Percentiles rank a stretch among this genome's conserved stretches.
Evolutionary conservation across 1,140 invertebrate species (phyloP).

Genomic region (Sitobion miscanthi): DNA sequence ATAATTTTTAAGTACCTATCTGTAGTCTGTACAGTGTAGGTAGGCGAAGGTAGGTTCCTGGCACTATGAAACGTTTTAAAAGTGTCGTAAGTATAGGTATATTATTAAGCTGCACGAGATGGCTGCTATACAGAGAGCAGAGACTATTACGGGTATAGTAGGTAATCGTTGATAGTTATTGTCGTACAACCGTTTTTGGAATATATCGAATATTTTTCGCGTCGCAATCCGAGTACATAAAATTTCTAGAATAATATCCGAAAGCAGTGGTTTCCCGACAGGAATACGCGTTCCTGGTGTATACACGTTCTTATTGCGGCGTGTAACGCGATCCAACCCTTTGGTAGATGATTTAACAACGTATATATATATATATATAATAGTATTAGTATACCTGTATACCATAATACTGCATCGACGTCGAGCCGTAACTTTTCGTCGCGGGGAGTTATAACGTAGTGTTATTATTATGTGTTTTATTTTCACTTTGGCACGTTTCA

Average conservation of each 20-base stretch:
- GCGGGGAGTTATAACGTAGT: neutral
- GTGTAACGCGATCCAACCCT: neutral
- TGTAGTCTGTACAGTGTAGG: too few relatives aligned
- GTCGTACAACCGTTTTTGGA: neutral
- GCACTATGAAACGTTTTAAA: too few relatives aligned
- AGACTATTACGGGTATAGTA: too few relatives aligned
- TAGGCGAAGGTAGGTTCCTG: too few relatives aligned
- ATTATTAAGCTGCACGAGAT: too few relatives aligned
- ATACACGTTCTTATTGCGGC: neutral
- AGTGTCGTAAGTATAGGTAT: too few relatives aligned
- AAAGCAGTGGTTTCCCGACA: neutral
- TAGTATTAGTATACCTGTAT: too few relatives aligned
- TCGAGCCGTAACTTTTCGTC: neutral
- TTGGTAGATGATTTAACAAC: neutral
- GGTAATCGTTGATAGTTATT: neutral
- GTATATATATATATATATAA: too few relatives aligned
- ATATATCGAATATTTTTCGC: neutral
- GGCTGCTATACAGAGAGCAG: too few relatives aligned
- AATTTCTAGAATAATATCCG: neutral
- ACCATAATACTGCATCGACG: neutral
- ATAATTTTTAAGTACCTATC: too few relatives aligned
- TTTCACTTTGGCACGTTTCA: neutral
- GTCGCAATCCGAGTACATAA: neutral
- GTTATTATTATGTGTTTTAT: neutral
- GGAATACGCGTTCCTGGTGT: neutral